Percentiles rank a stretch among this genome's conserved stretches.
phyloP scores from a whole-genome alignment of 2,888 invertebrate genomes.

The Gasteruption jaculator region DNA sequence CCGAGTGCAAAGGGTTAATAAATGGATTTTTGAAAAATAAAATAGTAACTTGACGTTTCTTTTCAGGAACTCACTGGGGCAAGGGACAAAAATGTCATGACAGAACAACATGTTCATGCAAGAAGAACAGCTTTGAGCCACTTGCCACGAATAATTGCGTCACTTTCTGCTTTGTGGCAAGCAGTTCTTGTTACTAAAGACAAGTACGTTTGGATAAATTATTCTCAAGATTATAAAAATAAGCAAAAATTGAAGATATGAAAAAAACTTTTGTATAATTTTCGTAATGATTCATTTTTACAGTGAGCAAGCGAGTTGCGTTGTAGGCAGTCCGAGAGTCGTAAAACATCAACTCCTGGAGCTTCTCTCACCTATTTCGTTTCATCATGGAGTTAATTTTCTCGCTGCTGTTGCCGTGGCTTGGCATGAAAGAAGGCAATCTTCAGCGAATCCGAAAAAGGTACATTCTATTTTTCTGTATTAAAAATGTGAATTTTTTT shows the following conservation, averaged over 20 bases:
- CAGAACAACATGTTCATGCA: conserved; percentile 57
- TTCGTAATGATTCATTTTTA: conserved; percentile 17
- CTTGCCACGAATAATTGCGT: conserved; percentile 75
- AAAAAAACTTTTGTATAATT: conserved; percentile 10
- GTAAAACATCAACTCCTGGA: conserved; percentile 77
- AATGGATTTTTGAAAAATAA: no score
- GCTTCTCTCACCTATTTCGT: conserved; percentile 77
- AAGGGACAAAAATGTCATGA: conserved; percentile 45
- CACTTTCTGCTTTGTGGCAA: conserved; percentile 76
- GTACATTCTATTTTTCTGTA: conserved; percentile 22
- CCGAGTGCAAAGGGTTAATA: no score
- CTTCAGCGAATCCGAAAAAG: conserved; percentile 52
- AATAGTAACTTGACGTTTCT: conserved; percentile 20
- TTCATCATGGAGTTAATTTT: conserved; percentile 77
- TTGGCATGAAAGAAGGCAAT: conserved; percentile 71
- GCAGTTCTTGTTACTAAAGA: conserved; percentile 57
- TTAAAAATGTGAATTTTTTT: not conserved
- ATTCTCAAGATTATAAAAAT: conserved; percentile 4
- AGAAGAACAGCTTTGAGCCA: conserved; percentile 72
- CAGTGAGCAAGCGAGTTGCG: conserved; percentile 55
- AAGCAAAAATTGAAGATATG: conserved; percentile 1
- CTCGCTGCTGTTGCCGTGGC: conserved; percentile 79
- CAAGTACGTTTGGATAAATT: conserved; percentile 47
- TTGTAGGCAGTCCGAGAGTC: conserved; percentile 62
- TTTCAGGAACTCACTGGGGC: conserved; percentile 37